These are phyloP conservation scores for Aphelinus atriplicis DNA, from an alignment of 1,140 invertebrate species.

Conservation along the genomic window DNA sequence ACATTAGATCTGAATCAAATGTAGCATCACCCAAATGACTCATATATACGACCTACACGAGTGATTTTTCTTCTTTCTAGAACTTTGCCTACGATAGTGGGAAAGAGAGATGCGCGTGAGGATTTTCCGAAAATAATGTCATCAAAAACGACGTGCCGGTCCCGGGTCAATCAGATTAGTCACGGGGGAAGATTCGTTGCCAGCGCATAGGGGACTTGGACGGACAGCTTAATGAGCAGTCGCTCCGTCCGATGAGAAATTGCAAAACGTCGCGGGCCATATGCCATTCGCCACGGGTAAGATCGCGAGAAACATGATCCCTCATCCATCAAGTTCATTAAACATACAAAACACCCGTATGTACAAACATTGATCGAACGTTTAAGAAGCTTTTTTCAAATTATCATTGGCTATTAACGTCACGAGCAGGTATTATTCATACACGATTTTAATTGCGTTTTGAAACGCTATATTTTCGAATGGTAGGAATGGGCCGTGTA, in stretches of 20 bases:
- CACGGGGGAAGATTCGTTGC: background rate
- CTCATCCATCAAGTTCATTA: slow-evolving; percentile 25
- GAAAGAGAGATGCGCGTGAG: no score
- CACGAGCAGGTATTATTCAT: background rate
- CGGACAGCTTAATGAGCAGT: slow-evolving; percentile 34
- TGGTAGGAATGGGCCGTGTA: no score
- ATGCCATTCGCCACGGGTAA: background rate
- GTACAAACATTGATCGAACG: slow-evolving; percentile 1
- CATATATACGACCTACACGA: no score
- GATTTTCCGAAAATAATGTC: background rate
- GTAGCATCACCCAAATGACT: no score
- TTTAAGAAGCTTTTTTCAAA: no score
- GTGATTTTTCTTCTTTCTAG: no score
- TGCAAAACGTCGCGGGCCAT: slow-evolving; percentile 7
- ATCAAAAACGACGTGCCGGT: background rate
- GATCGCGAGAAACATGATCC: slow-evolving; percentile 3
- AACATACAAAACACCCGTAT: slow-evolving; percentile 18
- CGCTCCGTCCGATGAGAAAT: slow-evolving; percentile 26
- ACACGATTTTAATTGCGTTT: slow-evolving; percentile 11
- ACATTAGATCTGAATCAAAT: no score
- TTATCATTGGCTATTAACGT: background rate
- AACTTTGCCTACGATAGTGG: no score
- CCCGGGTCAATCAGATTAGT: slow-evolving; percentile 1
- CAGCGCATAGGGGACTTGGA: background rate
- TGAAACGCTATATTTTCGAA: background rate